These are phyloP conservation scores for Thamnaconus septentrionalis DNA, from an alignment of 2,113 vertebrate species.

Conservation along the genomic window DNA sequence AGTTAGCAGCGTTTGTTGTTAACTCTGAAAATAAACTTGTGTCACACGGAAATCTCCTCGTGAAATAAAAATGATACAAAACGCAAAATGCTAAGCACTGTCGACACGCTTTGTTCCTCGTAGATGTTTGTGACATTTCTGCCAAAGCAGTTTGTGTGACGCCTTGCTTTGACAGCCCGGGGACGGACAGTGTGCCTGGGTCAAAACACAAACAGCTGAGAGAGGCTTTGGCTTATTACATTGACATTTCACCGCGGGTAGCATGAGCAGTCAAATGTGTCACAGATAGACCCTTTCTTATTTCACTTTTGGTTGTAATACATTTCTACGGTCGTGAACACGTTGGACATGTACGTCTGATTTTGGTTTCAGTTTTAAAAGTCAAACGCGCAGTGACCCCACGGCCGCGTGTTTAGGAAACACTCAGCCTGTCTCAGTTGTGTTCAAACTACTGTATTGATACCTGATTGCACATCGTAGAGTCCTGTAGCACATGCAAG, in stretches of 20 bases:
- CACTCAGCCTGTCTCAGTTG: no score
- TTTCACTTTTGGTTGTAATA: not conserved
- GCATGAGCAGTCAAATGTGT: not conserved
- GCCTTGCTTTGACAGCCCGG: conserved; percentile 24
- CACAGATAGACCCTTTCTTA: accelerated
- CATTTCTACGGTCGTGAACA: not conserved
- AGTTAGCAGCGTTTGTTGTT: conserved; percentile 58
- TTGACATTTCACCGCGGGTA: not conserved
- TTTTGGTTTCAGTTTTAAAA: conserved; percentile 60
- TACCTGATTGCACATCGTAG: no score
- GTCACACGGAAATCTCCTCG: conserved; percentile 4
- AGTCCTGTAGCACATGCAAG: no score
- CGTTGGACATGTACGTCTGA: no score
- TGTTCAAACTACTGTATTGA: no score
- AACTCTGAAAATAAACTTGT: conserved; percentile 53
- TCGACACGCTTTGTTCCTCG: not conserved
- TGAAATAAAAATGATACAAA: not conserved
- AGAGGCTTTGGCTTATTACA: not conserved
- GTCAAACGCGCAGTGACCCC: conserved; percentile 1
- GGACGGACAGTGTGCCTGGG: conserved; percentile 15
- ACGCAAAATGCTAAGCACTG: not conserved
- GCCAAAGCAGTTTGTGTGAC: not conserved
- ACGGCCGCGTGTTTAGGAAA: no score
- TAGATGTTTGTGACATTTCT: not conserved
- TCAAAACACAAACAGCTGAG: conserved; percentile 30